Evolutionary conservation across 1,140 invertebrate genomes (phyloP).

Genomic region (Drosophila funebris): DNA sequence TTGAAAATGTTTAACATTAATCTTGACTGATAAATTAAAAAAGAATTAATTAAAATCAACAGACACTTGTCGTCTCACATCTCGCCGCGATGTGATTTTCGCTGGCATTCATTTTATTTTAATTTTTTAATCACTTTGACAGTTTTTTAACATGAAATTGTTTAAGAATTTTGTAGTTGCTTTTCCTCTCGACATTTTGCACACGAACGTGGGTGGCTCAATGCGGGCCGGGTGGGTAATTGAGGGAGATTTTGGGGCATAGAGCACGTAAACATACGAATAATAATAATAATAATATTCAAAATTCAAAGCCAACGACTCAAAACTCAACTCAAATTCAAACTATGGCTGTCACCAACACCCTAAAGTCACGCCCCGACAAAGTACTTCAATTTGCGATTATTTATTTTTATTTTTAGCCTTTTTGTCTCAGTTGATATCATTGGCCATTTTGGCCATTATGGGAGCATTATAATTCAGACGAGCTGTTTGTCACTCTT

Average conservation of each 20-base stretch:
- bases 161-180: constrained; percentile 15
- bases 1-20: constrained; percentile 76
- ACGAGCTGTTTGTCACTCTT: constrained; percentile 48
- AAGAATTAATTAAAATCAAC: constrained; percentile 72
- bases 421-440: constrained; percentile 46
- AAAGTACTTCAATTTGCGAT: constrained; percentile 58
- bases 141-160: constrained; percentile 33
- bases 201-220: constrained; percentile 40
- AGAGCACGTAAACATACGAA: constrained; percentile 71
- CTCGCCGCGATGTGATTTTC: constrained; percentile 20
- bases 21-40: constrained; percentile 80
- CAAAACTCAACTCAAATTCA: constrained; percentile 28
- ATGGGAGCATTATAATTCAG: constrained; percentile 43
- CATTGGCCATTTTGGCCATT: constrained; percentile 18
- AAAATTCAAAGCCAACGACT: constrained; percentile 48
- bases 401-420: constrained; percentile 57
- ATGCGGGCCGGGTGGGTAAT: constrained; percentile 24
- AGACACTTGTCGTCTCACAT: constrained; percentile 56
- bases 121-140: constrained; percentile 64
- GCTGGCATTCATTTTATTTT: constrained; percentile 29
- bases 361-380: constrained; percentile 72
- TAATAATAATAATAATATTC: constrained; percentile 46
- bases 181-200: no score
- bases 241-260: constrained; percentile 50
- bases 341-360: constrained; percentile 53